A percentile compares a stretch with the other conserved stretches of the same genome.
Conservation (phyloP, 2,888 invertebrate genomes). For the Eurytoma adleriae region DNA sequence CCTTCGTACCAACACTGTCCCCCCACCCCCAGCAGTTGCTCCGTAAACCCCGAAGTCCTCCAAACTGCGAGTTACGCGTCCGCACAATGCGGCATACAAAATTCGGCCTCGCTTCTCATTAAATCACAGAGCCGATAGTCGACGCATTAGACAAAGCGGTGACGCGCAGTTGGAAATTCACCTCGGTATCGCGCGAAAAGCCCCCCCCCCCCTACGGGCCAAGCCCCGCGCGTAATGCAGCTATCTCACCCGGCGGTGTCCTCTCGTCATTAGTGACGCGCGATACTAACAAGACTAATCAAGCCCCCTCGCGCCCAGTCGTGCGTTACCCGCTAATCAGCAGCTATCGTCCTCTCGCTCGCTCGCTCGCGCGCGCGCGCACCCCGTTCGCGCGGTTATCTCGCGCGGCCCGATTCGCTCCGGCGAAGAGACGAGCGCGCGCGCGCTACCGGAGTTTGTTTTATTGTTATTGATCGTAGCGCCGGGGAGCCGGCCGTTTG, state of each 20-base stretch:
- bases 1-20: not conserved
- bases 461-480: not conserved
- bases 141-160: conserved; percentile 48
- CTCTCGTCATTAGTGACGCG: conserved; percentile 56
- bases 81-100: conserved; percentile 12
- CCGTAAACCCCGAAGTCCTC: conserved; percentile 9
- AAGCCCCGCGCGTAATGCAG: no score
- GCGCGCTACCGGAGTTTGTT: not conserved
- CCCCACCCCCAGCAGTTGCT: not conserved
- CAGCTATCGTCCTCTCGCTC: conserved; percentile 16
- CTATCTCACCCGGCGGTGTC: conserved; percentile 10
- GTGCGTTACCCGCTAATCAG: conserved; percentile 52
- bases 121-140: conserved; percentile 43
- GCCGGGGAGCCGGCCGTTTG: not conserved
- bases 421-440: not conserved
- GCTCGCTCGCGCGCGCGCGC: no score
- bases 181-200: conserved; percentile 13
- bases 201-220: no score
- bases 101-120: conserved; percentile 44
- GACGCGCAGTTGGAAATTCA: conserved; percentile 57
- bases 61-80: conserved; percentile 7
- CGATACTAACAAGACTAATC: conserved; percentile 57
- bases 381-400: not conserved
- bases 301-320: conserved; percentile 36
- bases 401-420: no score